These are phyloP conservation scores for Unio pictorum DNA, from an alignment of 2,888 invertebrate species.

Conservation along the genomic window DNA sequence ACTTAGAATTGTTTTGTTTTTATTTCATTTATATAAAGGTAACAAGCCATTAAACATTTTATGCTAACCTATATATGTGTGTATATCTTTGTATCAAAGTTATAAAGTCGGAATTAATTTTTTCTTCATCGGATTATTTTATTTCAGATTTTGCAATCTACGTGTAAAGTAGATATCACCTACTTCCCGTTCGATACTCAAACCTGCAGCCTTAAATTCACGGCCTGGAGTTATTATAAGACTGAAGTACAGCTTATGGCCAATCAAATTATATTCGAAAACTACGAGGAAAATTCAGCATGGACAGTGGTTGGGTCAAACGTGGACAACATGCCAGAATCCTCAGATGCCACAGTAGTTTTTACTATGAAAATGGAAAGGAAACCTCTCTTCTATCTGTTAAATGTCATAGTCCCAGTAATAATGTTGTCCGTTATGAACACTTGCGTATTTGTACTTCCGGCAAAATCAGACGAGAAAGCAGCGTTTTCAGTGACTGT, in stretches of 20 bases:
- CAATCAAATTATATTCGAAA: constrained; percentile 11
- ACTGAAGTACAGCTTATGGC: constrained; percentile 14
- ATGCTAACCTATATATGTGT: too few relatives aligned
- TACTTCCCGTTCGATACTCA: constrained; percentile 11
- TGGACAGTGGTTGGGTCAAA: constrained; percentile 17
- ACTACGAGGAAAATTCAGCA: constrained; percentile 16
- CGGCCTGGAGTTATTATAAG: constrained; percentile 10
- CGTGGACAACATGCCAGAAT: neutral
- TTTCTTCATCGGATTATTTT: too few relatives aligned
- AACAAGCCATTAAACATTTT: too few relatives aligned
- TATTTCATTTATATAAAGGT: too few relatives aligned
- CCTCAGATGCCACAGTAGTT: constrained; percentile 11
- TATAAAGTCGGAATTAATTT: too few relatives aligned
- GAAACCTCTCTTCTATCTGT: constrained; percentile 18
- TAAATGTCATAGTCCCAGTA: constrained; percentile 21
- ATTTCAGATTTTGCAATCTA: constrained; percentile 9
- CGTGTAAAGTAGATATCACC: constrained; percentile 7
- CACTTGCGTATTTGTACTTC: constrained; percentile 21
- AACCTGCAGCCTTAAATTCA: constrained; percentile 4
- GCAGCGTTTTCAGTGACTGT: constrained; percentile 26
- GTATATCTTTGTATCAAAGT: too few relatives aligned
- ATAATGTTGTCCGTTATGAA: constrained; percentile 19
- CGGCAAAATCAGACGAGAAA: constrained; percentile 22
- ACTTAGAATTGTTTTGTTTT: too few relatives aligned
- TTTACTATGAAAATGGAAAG: constrained; percentile 18